These are phyloP conservation scores for Heliothis virescens DNA, from an alignment of 1,140 invertebrate genomes.

Conservation along the genomic window DNA sequence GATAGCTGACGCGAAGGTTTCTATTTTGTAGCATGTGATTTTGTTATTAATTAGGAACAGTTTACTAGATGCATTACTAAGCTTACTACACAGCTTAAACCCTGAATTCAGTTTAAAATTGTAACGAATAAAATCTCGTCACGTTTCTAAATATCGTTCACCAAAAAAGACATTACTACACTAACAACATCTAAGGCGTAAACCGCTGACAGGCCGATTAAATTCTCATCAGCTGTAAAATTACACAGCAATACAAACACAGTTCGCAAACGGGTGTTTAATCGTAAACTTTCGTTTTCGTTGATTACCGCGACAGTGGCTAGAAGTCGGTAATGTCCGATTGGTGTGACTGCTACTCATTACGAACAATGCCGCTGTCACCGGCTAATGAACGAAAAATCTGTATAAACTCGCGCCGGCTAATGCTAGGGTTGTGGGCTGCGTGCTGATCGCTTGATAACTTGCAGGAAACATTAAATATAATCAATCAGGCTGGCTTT, in stretches of 20 bases:
- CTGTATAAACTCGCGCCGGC: background rate
- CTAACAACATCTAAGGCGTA: background rate
- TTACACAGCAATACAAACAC: constrained; percentile 39
- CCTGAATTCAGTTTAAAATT: background rate
- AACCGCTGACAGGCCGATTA: constrained; percentile 7
- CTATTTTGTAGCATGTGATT: background rate
- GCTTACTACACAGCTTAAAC: too few species aligned
- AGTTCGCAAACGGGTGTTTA: constrained; percentile 20
- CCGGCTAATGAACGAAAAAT: constrained; percentile 33
- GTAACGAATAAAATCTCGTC: background rate
- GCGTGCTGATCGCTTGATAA: constrained; percentile 10
- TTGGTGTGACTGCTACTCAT: constrained; percentile 59
- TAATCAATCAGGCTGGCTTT: constrained; percentile 11
- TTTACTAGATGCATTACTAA: background rate
- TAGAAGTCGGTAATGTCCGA: constrained; percentile 54
- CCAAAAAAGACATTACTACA: background rate
- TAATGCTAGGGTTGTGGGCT: constrained; percentile 7
- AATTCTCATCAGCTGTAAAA: constrained; percentile 20
- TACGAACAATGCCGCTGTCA: constrained; percentile 32
- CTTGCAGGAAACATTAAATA: background rate
- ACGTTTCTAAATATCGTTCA: background rate
- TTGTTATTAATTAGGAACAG: background rate
- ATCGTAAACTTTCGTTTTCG: constrained; percentile 56
- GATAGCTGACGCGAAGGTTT: constrained; percentile 5
- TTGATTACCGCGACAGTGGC: constrained; percentile 42